Base-by-base conservation (phyloP, 2,888 invertebrate species). In the Pelosia muscerda region DNA sequence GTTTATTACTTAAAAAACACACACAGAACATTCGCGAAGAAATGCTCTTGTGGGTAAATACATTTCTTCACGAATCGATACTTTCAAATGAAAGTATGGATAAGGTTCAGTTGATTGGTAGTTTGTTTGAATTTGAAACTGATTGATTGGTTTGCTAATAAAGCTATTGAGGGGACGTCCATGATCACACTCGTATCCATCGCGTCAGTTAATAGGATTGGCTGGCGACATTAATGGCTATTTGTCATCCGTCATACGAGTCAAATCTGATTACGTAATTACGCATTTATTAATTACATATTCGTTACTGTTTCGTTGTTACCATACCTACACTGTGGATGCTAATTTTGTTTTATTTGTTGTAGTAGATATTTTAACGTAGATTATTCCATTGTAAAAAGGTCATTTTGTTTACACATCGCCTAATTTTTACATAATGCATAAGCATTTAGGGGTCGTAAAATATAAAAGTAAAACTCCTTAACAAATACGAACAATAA, bases 181-280 rank as follows among this genome's bases (percentile, higher is more conserved):
- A 79, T 74, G 75, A 77, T 77, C 77, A 69, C 76, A 79, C 82
- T 84, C 84, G 81, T 69, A 74, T 79, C 81, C 79, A 83, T 75
- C 77, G 74, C 76, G 81, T 69, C 81, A 82, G 84, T 85, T 89
- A 89, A 92, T 91, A 86, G 85, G 87, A 86, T 87, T 83, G 83
- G 83, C 73, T 76, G 79, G 80, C 80, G 84, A 88, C 90, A 86
- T 89, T 90, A 92, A 93, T 89, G 87, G 90, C 90, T 89, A 91
- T 93, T 92, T 92, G 92, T 92, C 93, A 91, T 83, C 85, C 85
- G 86, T 89, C 90, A 88, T 86, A 84, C 86, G 86, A 88, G 80
- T 87, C 88, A 88, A 88, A 88, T 82, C 83, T 85, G 89, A 92
- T 91, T 87, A 90, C 88, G 89, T 90, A 89, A 91, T 89, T 88